A percentile compares a stretch with the other conserved stretches of the same genome.
phyloP scores from a whole-genome alignment of 2,113 vertebrate genomes.

The Cynopterus brachyotis region DNA sequence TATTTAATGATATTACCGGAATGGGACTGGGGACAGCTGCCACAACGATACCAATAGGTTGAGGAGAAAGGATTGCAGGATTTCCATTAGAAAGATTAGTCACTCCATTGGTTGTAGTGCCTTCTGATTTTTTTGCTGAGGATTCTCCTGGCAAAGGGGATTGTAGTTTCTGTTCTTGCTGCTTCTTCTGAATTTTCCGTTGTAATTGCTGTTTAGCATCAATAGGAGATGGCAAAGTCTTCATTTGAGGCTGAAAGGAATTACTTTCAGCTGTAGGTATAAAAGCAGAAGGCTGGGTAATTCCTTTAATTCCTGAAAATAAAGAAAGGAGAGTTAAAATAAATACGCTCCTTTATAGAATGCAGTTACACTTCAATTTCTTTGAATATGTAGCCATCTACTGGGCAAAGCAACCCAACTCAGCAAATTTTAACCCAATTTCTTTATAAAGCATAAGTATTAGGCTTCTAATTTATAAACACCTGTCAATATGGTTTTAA shows the following conservation, averaged over 20 bases:
- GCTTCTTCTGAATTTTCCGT: constrained; percentile 98
- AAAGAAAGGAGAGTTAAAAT: constrained; percentile 37
- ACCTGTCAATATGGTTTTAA: constrained; percentile 25
- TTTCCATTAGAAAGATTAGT: constrained; percentile 90
- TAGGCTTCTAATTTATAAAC: constrained; percentile 18
- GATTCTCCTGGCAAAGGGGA: constrained; percentile 93
- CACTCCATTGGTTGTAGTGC: constrained; percentile 83
- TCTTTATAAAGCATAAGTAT: constrained; percentile 7
- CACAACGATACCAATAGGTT: constrained; percentile 95
- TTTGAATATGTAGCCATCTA: constrained; percentile 46
- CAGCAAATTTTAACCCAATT: constrained; percentile 14
- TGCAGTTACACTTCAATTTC: background rate
- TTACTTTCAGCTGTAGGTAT: constrained; percentile 93
- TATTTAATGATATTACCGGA: constrained; percentile 85
- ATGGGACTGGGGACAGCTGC: constrained; percentile 95
- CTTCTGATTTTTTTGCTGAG: constrained; percentile 87
- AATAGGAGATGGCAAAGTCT: constrained; percentile 92
- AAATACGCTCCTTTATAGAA: background rate
- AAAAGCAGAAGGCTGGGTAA: constrained; percentile 92
- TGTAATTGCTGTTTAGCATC: constrained; percentile 99
- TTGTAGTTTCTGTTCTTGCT: constrained; percentile 97
- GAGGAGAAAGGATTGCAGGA: constrained; percentile 93
- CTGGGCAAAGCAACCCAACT: constrained; percentile 30
- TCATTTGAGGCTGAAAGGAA: constrained; percentile 94
- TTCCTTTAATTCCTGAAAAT: constrained; percentile 89